A percentile compares a stretch with the other conserved stretches of the same genome.
phyloP scores from a whole-genome alignment of 2,888 invertebrate genomes.

The Hydrotaea diabolus region DNA sequence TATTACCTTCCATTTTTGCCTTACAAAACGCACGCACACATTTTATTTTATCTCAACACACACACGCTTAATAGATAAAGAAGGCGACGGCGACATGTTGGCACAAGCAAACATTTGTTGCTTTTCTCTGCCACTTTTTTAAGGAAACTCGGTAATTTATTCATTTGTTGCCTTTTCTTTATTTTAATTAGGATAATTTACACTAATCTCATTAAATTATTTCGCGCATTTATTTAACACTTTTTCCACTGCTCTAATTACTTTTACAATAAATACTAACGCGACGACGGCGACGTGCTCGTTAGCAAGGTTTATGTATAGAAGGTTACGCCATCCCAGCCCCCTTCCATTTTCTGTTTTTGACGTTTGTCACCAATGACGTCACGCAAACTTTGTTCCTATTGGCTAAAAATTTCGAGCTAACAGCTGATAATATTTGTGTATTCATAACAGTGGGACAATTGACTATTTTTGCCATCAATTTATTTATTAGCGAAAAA shows the following conservation, averaged over 20 bases:
- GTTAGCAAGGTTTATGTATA: neutral
- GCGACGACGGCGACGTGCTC: neutral
- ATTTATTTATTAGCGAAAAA: too few relatives aligned
- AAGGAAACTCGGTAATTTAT: neutral
- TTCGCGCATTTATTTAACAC: constrained; percentile 8
- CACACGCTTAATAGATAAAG: neutral
- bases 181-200: constrained; percentile 9
- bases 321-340: too few relatives aligned
- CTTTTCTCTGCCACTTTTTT: neutral
- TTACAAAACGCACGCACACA: too few relatives aligned
- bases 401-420: too few relatives aligned
- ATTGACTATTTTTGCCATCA: too few relatives aligned
- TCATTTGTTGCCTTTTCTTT: neutral
- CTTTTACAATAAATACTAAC: constrained; percentile 29
- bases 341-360: too few relatives aligned
- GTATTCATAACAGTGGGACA: too few relatives aligned
- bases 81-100: neutral
- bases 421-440: too few relatives aligned
- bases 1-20: too few relatives aligned
- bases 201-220: constrained; percentile 10
- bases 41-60: neutral
- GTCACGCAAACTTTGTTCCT: too few relatives aligned
- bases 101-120: too few relatives aligned
- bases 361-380: too few relatives aligned
- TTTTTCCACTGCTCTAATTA: constrained; percentile 9